Evolutionary conservation across 2,113 vertebrate genomes (phyloP), one percentile per base, ranked within the genome.

Genomic region (Hylia prasina): DNA sequence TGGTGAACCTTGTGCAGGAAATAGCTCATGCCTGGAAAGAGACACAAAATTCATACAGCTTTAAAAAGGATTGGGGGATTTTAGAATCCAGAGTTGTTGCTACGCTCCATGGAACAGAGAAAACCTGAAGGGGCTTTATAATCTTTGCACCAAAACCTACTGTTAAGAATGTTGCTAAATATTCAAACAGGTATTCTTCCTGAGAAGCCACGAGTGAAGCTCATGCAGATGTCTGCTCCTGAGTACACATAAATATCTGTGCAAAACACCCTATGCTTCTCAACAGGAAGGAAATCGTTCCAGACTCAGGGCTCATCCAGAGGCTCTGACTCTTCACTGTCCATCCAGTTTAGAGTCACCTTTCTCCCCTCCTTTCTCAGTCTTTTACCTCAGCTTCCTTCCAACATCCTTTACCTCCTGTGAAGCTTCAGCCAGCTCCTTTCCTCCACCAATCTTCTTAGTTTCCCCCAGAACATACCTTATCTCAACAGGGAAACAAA

Each of bases 231-330:
- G 35, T 19, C 66, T 88, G 47, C 82, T 39, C 42, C 7, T 37
- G 54, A 72, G 21, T 4, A 33, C 14, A 31, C 1, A 23, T 1
- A 57, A 58, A 70, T 2, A 8, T 2, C 11, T 7, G 9, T 13
- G 13, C 17, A 48, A 65, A 79, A 54, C 24, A 75, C 3, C 8
- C 53, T 19, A 1, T 4, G 16, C 65, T 83, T 45, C 54, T 64
- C 63, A 39, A 61, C 7, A 72, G 35, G 71, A 70, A 31, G 25
- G 31, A 22, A 14, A 83, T 15, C 0, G 0, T 30, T 56, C 33
- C 30, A 3, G 1, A 45, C 35, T 12, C 54, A 88, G 79, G 58
- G 37, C 53, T 42, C 27, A 60, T 21, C 45, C 65, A 54, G 33
- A 64, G 28, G 44, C 31, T 73, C 54, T 39, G 20, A 51, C 18